phyloP scores from a whole-genome alignment of 2,888 invertebrate species.

The Neoitamus cyanurus region DNA sequence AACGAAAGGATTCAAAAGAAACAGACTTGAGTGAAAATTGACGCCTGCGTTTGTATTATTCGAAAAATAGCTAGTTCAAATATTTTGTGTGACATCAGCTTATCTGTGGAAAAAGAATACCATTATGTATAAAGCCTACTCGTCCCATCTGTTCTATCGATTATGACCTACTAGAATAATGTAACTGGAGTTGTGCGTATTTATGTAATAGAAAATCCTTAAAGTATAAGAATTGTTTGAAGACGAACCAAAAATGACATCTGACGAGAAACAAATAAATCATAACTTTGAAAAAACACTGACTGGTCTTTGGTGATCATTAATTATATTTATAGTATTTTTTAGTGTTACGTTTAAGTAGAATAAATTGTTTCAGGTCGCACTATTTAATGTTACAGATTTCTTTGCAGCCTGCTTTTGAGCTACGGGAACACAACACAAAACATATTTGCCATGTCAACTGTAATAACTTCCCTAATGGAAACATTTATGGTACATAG shows the following conservation, averaged over 20 bases:
- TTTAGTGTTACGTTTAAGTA: background rate
- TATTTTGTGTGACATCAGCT: background rate
- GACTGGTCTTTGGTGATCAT: background rate
- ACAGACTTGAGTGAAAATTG: background rate
- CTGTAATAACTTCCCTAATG: no score
- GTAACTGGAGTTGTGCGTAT: conserved; percentile 1
- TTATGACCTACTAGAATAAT: background rate
- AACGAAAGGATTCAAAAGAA: background rate
- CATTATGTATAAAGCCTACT: background rate
- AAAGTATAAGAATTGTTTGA: background rate
- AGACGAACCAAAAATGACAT: background rate
- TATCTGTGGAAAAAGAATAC: background rate
- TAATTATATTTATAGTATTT: background rate
- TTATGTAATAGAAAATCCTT: background rate
- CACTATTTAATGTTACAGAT: background rate
- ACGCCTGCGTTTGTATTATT: background rate
- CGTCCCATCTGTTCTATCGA: background rate
- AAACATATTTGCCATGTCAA: no score
- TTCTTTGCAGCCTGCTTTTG: background rate
- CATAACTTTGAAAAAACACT: background rate
- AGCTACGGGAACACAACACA: no score
- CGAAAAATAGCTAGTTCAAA: background rate
- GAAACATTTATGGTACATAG: no score
- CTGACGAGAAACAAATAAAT: background rate
- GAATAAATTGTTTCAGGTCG: background rate